A percentile compares a stretch with the other conserved stretches of the same genome.
Evolutionary conservation across 2,888 invertebrate species (phyloP).

Genomic region (Ethmia dodecea): DNA sequence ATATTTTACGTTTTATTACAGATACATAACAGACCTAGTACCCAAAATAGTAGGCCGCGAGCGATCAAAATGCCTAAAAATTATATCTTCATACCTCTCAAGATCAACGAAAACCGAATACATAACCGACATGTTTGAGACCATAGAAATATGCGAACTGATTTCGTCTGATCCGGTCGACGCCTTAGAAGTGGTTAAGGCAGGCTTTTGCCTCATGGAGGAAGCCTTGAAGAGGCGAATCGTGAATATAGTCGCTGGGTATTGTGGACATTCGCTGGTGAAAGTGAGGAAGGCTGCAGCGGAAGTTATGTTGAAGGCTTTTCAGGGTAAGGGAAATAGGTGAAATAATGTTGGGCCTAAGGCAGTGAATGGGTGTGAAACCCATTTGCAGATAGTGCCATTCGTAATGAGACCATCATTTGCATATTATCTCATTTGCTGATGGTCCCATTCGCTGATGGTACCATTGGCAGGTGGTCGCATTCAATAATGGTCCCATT

Average conservation of each 20-base stretch:
- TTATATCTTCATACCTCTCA: conserved; percentile 33
- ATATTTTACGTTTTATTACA: too few relatives aligned
- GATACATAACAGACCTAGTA: conserved; percentile 26
- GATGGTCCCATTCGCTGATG: too few relatives aligned
- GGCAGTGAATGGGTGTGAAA: too few relatives aligned
- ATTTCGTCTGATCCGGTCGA: conserved; percentile 8
- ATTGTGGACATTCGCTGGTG: conserved; percentile 11
- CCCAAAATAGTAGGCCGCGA: conserved; percentile 26
- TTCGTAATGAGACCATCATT: too few relatives aligned
- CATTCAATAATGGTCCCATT: too few relatives aligned
- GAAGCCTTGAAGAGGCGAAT: conserved; percentile 18
- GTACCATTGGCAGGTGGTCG: too few relatives aligned
- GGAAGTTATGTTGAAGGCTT: conserved; percentile 27
- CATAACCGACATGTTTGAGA: conserved; percentile 25
- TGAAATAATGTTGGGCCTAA: too few relatives aligned
- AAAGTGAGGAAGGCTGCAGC: conserved; percentile 25
- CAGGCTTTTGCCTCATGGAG: conserved; percentile 18
- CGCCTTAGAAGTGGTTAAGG: conserved; percentile 22
- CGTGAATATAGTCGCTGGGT: conserved; percentile 16
- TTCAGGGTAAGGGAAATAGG: conserved; percentile 27
- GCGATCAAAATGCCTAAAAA: conserved; percentile 37
- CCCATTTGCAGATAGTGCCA: too few relatives aligned
- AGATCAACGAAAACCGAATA: conserved; percentile 7
- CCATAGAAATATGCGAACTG: conserved; percentile 20
- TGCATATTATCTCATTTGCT: too few relatives aligned